phyloP scores from a whole-genome alignment of 2,888 invertebrate species.

The Stenodema calcarata region DNA sequence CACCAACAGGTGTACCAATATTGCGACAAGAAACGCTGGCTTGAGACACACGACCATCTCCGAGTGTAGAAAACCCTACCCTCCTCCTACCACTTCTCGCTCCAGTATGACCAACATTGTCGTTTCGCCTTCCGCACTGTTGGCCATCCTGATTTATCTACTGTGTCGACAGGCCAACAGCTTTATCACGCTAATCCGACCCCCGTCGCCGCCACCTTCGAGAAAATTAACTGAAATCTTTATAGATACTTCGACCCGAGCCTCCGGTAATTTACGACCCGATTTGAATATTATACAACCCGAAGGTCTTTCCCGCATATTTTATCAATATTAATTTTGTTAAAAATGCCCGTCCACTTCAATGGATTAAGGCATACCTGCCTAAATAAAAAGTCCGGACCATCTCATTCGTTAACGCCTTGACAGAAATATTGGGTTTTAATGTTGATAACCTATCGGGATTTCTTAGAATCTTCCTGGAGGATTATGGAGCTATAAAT shows the following conservation, averaged over 20 bases:
- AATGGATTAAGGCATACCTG: conserved; percentile 34
- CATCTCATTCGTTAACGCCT: conserved; percentile 35
- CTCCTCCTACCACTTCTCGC: background rate
- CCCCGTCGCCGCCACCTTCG: conserved; percentile 20
- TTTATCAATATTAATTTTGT: conserved; percentile 48
- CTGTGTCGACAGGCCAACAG: conserved; percentile 48
- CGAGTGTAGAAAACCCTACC: too few species aligned
- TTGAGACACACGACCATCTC: background rate
- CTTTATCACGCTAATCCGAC: conserved; percentile 49
- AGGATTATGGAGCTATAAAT: background rate
- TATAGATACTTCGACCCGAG: conserved; percentile 9
- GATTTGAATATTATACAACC: conserved; percentile 47
- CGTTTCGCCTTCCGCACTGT: background rate
- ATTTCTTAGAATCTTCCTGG: background rate
- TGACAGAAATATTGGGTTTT: conserved; percentile 40
- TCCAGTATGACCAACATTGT: conserved; percentile 6
- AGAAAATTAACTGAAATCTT: conserved; percentile 49
- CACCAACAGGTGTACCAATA: conserved; percentile 33
- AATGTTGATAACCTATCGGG: conserved; percentile 30
- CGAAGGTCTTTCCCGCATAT: conserved; percentile 33
- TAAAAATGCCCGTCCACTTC: conserved; percentile 2
- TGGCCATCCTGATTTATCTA: conserved; percentile 44
- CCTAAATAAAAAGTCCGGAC: conserved; percentile 15
- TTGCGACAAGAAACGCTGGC: conserved; percentile 32
- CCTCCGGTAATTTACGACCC: conserved; percentile 28